These are phyloP conservation scores for Galago senegalensis DNA, from an alignment of 2,797 vertebrate species.

Conservation along the genomic window DNA sequence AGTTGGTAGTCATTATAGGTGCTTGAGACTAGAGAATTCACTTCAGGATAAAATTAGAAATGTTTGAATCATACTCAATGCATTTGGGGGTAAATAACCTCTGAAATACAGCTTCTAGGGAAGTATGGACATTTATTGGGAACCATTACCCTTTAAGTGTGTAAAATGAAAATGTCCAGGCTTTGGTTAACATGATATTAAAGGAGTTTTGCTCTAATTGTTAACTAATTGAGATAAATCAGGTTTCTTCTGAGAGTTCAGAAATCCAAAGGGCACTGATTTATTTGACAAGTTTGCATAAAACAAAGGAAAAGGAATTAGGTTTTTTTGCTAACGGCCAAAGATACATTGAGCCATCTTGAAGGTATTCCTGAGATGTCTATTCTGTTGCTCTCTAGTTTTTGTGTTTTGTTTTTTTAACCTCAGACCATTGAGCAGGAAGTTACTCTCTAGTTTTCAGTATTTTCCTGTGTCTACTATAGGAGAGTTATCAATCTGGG, in stretches of 20 bases:
- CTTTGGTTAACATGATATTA: background rate
- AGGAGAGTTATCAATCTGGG: background rate
- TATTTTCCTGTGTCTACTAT: background rate
- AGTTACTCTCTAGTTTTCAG: background rate
- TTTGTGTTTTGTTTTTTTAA: no score
- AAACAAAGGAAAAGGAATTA: background rate
- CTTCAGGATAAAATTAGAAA: slow-evolving; percentile 21
- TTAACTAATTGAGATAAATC: background rate
- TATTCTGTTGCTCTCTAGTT: background rate
- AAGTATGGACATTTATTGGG: background rate
- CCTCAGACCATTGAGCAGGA: no score
- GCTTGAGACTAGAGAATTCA: slow-evolving; percentile 29
- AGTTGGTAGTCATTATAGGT: background rate
- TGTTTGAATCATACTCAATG: background rate
- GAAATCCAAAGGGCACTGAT: background rate
- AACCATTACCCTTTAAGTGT: background rate
- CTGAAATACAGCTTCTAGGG: background rate
- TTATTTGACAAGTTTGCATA: background rate
- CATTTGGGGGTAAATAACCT: background rate
- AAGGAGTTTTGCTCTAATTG: background rate
- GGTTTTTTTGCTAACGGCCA: background rate
- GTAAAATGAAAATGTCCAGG: background rate
- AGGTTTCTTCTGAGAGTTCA: background rate
- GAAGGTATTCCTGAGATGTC: background rate
- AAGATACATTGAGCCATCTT: background rate